Evolutionary conservation across 2,888 invertebrate genomes (phyloP).

Genomic region (Drosophila colorata): DNA sequence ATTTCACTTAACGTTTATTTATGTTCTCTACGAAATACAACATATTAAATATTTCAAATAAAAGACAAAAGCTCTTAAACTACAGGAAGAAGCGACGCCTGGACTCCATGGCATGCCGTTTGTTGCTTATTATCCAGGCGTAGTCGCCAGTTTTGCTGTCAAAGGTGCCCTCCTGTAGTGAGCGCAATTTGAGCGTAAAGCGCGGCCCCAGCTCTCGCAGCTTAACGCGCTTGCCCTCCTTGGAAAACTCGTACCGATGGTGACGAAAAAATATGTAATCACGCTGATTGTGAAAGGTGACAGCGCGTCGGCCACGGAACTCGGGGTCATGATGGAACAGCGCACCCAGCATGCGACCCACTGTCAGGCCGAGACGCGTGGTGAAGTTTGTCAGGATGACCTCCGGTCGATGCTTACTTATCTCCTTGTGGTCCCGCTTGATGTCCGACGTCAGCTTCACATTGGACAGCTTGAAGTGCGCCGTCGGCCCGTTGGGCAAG

Average conservation of each 20-base stretch:
- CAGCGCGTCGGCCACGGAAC: conserved; percentile 95
- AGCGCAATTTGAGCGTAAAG: conserved; percentile 96
- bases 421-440: conserved; percentile 91
- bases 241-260: conserved; percentile 97
- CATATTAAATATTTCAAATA: conserved; percentile 29
- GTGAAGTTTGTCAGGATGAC: conserved; percentile 97
- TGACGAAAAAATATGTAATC: conserved; percentile 99
- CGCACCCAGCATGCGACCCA: conserved; percentile 96
- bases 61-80: conserved; percentile 38
- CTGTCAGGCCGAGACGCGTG: conserved; percentile 95
- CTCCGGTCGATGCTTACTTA: conserved; percentile 96
- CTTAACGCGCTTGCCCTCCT: conserved; percentile 90
- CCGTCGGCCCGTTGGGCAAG: conserved; percentile 98
- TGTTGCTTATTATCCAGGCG: conserved; percentile 96
- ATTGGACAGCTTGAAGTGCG: conserved; percentile 97
- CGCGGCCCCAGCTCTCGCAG: conserved; percentile 98
- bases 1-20: conserved; percentile 48
- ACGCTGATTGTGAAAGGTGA: conserved; percentile 99
- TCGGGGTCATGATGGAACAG: conserved; percentile 98
- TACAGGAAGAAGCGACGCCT: conserved; percentile 97
- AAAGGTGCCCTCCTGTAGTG: conserved; percentile 98
- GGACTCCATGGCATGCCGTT: conserved; percentile 97
- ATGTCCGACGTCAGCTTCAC: conserved; percentile 95
- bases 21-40: conserved; percentile 34
- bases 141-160: conserved; percentile 98